Percentiles rank a stretch among this genome's conserved stretches.
These are phyloP conservation scores for Myzus persicae DNA, from an alignment of 1,140 invertebrate species.

Conservation along the genomic window DNA sequence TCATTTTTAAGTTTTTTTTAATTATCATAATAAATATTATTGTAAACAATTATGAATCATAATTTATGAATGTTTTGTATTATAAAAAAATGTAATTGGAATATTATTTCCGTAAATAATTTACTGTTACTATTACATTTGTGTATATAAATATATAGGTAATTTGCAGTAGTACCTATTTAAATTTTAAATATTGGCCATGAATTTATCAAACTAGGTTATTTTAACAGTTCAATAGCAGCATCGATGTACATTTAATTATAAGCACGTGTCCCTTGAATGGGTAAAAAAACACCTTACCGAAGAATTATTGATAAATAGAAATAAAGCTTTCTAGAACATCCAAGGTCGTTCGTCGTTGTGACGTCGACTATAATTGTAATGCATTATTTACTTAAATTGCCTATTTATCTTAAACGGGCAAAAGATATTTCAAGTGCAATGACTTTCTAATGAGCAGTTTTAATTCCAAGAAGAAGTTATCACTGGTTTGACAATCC, in stretches of 20 bases:
- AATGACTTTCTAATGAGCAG: slow-evolving; percentile 53
- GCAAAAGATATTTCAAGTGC: neutral
- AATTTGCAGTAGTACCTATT: neutral
- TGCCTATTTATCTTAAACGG: slow-evolving; percentile 1
- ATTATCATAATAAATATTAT: too few species aligned
- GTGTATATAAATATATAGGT: too few species aligned
- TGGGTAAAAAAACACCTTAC: neutral
- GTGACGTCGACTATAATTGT: neutral
- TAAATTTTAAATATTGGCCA: neutral
- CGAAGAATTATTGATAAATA: neutral
- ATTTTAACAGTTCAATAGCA: neutral
- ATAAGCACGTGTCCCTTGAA: neutral
- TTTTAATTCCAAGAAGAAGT: slow-evolving; percentile 45
- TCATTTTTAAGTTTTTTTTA: too few species aligned
- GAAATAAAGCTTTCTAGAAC: neutral
- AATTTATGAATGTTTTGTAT: too few species aligned
- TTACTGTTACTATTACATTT: too few species aligned
- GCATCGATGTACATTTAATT: neutral
- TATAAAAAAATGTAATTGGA: too few species aligned
- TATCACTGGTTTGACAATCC: slow-evolving; percentile 46
- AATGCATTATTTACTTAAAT: slow-evolving; percentile 25
- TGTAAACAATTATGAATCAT: too few species aligned
- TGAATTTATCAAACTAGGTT: neutral
- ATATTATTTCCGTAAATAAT: too few species aligned
- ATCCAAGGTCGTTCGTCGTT: neutral